Percentiles rank a stretch among this genome's conserved stretches.
phyloP scores from a whole-genome alignment of 2,888 invertebrate species.

The Pachydiplax longipennis region DNA sequence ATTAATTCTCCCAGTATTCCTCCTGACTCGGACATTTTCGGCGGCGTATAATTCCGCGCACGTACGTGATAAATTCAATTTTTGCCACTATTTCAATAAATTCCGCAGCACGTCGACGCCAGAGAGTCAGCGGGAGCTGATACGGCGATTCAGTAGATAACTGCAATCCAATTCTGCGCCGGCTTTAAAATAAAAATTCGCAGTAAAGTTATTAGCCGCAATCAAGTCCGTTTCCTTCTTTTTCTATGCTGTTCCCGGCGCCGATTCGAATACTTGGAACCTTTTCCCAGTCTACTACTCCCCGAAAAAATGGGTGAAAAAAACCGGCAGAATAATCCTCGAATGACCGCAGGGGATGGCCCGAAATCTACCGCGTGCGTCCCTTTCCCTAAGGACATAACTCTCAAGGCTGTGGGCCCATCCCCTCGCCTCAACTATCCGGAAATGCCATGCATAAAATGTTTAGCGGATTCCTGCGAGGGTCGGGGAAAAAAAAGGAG shows the following conservation, averaged over 20 bases:
- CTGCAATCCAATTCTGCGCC: background rate
- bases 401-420: background rate
- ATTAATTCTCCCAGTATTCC: background rate
- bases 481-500: background rate
- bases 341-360: background rate
- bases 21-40: background rate
- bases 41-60: background rate
- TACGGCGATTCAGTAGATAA: background rate
- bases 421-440: background rate
- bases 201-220: background rate
- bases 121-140: background rate
- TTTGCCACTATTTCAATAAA: background rate
- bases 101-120: background rate
- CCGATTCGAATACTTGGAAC: background rate
- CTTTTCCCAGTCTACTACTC: background rate
- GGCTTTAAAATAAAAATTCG: background rate
- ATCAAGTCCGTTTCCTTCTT: background rate
- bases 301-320: background rate
- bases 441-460: background rate
- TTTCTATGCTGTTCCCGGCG: background rate
- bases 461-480: background rate
- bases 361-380: background rate
- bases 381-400: background rate
- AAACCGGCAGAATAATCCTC: background rate
- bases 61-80: background rate